Conservation (phyloP, 1,140 invertebrate species). For the Liolophura sinensis region DNA sequence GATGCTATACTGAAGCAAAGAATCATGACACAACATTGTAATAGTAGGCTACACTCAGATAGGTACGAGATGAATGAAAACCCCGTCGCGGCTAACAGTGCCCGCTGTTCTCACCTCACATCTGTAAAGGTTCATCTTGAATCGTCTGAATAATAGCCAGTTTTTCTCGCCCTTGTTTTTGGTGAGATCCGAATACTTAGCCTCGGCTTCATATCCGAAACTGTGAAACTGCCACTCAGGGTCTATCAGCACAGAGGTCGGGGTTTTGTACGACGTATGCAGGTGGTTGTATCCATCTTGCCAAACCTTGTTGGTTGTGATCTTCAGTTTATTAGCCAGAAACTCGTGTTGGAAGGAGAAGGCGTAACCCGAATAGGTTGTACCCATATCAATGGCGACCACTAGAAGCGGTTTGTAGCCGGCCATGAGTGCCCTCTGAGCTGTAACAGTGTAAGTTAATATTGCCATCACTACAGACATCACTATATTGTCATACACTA, state of each 20-base stretch:
- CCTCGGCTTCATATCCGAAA: constrained; percentile 32
- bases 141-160: constrained; percentile 26
- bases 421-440: no score
- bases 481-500: no score
- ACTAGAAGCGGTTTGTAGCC: constrained; percentile 9
- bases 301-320: constrained; percentile 18
- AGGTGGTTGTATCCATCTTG: background rate
- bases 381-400: constrained; percentile 29
- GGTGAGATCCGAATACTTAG: constrained; percentile 15
- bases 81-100: no score
- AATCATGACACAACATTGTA: no score
- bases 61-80: no score
- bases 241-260: constrained; percentile 23
- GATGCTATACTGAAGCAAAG: no score
- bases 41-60: no score
- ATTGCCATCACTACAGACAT: no score
- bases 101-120: no score
- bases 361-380: constrained; percentile 27
- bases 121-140: constrained; percentile 25
- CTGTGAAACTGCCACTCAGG: constrained; percentile 18
- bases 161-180: constrained; percentile 9
- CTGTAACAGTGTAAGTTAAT: no score
- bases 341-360: constrained; percentile 22
- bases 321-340: constrained; percentile 13
- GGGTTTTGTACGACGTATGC: constrained; percentile 15